Evolutionary conservation across 2,888 invertebrate genomes (phyloP), one percentile per base, ranked within the genome.

Genomic region (Seladonia tumulorum): DNA sequence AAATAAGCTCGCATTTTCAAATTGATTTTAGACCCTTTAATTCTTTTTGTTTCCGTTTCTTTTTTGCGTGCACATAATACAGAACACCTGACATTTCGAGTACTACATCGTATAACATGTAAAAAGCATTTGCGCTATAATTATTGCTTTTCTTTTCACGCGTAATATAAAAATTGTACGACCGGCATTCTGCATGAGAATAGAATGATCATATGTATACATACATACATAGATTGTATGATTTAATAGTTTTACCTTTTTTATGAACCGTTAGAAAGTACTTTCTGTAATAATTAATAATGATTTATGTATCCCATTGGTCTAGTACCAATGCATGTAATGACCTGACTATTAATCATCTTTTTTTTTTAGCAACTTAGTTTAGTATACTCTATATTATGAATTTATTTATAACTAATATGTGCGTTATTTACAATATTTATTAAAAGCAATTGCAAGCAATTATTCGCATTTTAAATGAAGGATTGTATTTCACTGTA

Each of bases 391-490:
- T 89, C 90, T 87, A 87, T 87, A 91, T 87, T 81, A 82, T 87
- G 88, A 90, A 90, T 88, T 92, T 93, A 93, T 94, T 94, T 94
- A 93, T 93, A 91, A 91, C 83, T 82, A 91, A 90, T 85, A 93
- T 92, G 92, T 92, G 92, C 90, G 93, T 93, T 92, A 90, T 91
- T 94, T 91, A 92, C 92, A 88, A 90, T 94, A 94, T 94, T 94
- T 94, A 94, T 94, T 94, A 91, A 93, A 92, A 89, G 86, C 85
- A 90, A 85, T 88, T 91, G 89, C 89, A 91, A 92, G 90, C 90
- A 91, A 90, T 88, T 85, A 90, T 89, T 91, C 88, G 87, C 89
- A 85, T 89, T 88, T 92, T 90, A 87, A 89, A 89, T 91, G 87
- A 89, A 45, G 45, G 90, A 89, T 88, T 92, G 89, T 93, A 91